Evolutionary conservation across 2,888 invertebrate species (phyloP).

Genomic region (Teleogryllus oceanicus): DNA sequence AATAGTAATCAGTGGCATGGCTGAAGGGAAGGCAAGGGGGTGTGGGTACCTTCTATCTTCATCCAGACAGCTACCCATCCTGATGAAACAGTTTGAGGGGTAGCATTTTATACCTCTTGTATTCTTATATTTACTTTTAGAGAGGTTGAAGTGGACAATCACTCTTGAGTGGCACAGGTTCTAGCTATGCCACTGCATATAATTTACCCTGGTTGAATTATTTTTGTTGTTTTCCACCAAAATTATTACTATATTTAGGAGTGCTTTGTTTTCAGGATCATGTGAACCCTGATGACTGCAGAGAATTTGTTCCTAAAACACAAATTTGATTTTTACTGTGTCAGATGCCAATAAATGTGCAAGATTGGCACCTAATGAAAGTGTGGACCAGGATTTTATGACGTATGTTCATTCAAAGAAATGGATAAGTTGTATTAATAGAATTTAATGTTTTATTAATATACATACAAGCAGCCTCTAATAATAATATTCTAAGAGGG

Average conservation of each 20-base stretch:
- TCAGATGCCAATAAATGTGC: constrained; percentile 60
- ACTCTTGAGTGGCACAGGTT: not conserved
- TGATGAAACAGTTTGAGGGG: no score
- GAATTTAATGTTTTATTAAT: no score
- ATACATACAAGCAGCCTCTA: no score
- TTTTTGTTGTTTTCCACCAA: not conserved
- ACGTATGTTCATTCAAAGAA: constrained; percentile 44
- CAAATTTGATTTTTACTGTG: constrained; percentile 66
- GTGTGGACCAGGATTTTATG: constrained; percentile 62
- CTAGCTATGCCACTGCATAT: not conserved
- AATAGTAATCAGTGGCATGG: no score
- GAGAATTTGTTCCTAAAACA: constrained; percentile 54
- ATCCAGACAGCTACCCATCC: no score
- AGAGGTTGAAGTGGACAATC: not conserved
- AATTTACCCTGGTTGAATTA: not conserved
- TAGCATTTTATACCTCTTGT: no score
- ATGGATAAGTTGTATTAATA: not conserved
- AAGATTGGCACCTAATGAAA: constrained; percentile 57
- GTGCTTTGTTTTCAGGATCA: constrained; percentile 41
- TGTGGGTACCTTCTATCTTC: no score
- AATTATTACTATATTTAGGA: constrained; percentile 21
- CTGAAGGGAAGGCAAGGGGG: no score
- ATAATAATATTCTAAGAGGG: no score
- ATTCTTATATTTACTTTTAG: not conserved
- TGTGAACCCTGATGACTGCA: constrained; percentile 60